Evolutionary conservation across 2,888 invertebrate genomes (phyloP).

Genomic region (Dorcus hopei): DNA sequence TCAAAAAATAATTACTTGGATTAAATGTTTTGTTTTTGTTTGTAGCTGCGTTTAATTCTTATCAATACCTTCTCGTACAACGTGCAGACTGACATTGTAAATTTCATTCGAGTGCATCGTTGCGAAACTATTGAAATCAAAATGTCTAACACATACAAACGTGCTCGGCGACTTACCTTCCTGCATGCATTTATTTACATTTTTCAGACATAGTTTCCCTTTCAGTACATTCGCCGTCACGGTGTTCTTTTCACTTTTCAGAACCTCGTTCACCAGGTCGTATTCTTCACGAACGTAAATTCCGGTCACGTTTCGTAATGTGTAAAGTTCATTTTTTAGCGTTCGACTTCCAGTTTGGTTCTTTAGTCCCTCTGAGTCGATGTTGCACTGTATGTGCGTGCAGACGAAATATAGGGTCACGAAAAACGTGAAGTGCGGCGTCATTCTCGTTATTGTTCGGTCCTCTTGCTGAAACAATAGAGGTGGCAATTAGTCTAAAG

Average conservation of each 20-base stretch:
- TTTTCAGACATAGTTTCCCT: slow-evolving; percentile 37
- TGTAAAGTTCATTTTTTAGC: too few relatives aligned
- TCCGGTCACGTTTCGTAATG: too few relatives aligned
- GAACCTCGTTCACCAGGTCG: neutral
- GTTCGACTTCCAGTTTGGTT: too few relatives aligned
- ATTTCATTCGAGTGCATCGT: neutral
- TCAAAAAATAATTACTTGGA: too few relatives aligned
- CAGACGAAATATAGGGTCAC: neutral
- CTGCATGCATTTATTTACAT: slow-evolving; percentile 37
- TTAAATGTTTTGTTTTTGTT: too few relatives aligned
- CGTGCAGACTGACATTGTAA: too few relatives aligned
- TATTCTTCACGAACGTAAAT: too few relatives aligned
- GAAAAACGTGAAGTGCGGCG: neutral
- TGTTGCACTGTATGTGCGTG: neutral
- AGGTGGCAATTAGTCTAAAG: too few relatives aligned
- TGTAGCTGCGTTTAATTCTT: too few relatives aligned
- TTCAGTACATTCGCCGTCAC: slow-evolving; percentile 20
- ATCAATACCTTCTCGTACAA: too few relatives aligned
- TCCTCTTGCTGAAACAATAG: too few relatives aligned
- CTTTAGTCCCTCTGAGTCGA: neutral
- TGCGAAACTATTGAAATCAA: neutral
- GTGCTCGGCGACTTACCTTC: slow-evolving; percentile 32
- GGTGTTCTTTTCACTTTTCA: slow-evolving; percentile 7
- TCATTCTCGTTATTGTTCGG: neutral
- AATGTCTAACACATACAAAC: neutral